Conservation (phyloP, 2,113 vertebrate species). For the Campylorhamphus procurvoides region DNA sequence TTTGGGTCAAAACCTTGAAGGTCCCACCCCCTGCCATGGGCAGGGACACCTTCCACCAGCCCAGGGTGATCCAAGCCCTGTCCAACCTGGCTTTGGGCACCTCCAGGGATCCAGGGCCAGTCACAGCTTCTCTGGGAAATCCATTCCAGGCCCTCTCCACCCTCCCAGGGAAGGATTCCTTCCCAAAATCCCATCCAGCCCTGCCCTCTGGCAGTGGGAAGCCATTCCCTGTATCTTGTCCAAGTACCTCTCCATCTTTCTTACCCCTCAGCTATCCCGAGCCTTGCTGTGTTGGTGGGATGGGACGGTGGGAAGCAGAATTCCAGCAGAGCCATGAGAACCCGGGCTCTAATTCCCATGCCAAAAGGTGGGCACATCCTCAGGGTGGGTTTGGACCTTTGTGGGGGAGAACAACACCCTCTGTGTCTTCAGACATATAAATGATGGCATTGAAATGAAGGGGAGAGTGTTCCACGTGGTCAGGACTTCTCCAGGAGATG, state of each 20-base stretch:
- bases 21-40: background rate
- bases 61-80: fast-evolving
- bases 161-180: background rate
- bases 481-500: background rate
- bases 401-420: background rate
- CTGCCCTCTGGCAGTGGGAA: background rate
- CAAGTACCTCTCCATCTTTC: background rate
- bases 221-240: background rate
- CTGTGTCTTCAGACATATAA: fast-evolving
- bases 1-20: background rate
- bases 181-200: background rate
- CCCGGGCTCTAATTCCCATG: background rate
- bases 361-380: background rate
- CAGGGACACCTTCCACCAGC: background rate
- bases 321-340: background rate
- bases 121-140: background rate
- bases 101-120: background rate
- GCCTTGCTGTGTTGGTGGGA: background rate
- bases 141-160: background rate
- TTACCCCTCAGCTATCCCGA: background rate
- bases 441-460: background rate
- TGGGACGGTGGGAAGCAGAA: background rate
- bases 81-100: background rate
- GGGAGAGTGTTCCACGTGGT: background rate
- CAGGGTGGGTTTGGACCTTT: background rate